Evolutionary conservation across 1,140 invertebrate genomes (phyloP), one percentile per base, ranked within the genome.

Genomic region (Eriosoma lanigerum): DNA sequence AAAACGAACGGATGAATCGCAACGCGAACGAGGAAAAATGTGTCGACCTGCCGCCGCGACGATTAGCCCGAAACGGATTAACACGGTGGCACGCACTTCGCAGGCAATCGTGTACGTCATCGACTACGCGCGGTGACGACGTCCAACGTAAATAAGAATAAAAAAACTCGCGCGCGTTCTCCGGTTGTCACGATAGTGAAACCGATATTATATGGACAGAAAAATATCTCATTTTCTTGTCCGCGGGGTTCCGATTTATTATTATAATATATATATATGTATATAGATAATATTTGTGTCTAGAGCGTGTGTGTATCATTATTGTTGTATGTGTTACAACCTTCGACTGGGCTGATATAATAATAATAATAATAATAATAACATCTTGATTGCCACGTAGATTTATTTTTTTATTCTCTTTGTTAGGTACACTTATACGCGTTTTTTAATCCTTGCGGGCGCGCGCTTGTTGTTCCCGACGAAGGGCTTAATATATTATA

Each of bases 171-270:
- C 68, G 24, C 68, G 24, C 68, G 68, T n/a, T 38, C 56, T 24
- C 62, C 50, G 48, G 56, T 56, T 44, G 32, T 76, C 54, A 48
- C 32, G 75, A 62, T 8, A 8, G 32, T 44, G 75, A 44, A 60
- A 58, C 75, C 68, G 48, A 72, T 50, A 24, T 72, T n/a, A 56
- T 9, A n/a, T 2, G 50, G 9, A 75, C 19, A 76, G 26, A 56
- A 76, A 78, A 78, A 60, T 46, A 78, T 62, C 75, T 78, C 56
- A 78, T 78, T 78, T 78, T 78, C 54, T 78, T 48, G 56, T 48
- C 75, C 54, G 38, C 75, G 75, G 75, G 75, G 75, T 78, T 60
- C 75, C 75, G 62, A 58, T 60, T 78, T 21, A 62, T 78, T 62
- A 78, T 4, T 60, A 46, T 10, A 60, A 15, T 26, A 10, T 46